These are phyloP conservation scores for Odontomachus brunneus DNA, from an alignment of 1,140 invertebrate species.

Conservation along the genomic window DNA sequence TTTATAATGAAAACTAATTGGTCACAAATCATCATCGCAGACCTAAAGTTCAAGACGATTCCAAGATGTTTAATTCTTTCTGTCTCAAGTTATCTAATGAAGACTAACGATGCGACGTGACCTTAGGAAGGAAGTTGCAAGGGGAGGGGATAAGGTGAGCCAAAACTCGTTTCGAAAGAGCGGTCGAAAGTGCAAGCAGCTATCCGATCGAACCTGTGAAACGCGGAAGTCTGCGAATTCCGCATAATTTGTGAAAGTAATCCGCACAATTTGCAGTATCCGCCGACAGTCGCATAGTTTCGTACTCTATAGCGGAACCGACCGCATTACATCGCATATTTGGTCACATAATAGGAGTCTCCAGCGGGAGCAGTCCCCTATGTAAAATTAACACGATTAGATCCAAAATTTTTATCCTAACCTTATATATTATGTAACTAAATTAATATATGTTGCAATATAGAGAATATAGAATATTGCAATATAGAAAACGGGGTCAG, in stretches of 20 bases:
- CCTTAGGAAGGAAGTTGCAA: not conserved
- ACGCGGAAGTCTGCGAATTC: conserved; percentile 52
- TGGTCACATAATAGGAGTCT: conserved; percentile 44
- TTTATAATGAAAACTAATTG: not conserved
- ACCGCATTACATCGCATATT: conserved; percentile 57
- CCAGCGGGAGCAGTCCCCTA: conserved; percentile 9
- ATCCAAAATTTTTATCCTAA: conserved; percentile 13
- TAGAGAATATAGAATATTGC: not conserved
- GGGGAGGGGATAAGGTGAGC: not conserved
- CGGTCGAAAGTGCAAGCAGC: conserved; percentile 33
- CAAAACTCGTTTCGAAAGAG: conserved; percentile 28
- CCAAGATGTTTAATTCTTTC: not conserved
- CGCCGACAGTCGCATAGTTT: conserved; percentile 56
- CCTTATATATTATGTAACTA: too few relatives aligned
- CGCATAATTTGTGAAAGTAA: conserved; percentile 60
- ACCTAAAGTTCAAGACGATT: not conserved
- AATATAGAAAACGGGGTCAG: too few relatives aligned
- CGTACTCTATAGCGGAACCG: conserved; percentile 23
- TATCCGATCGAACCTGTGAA: conserved; percentile 49
- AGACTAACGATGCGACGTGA: not conserved
- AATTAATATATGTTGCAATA: not conserved
- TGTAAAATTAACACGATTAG: conserved; percentile 47
- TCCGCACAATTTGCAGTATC: conserved; percentile 52
- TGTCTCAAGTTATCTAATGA: not conserved
- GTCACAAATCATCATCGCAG: not conserved